A percentile compares a stretch with the other conserved stretches of the same genome.
phyloP scores from a whole-genome alignment of 1,140 invertebrate genomes.

The Trichomalopsis sarcophagae region DNA sequence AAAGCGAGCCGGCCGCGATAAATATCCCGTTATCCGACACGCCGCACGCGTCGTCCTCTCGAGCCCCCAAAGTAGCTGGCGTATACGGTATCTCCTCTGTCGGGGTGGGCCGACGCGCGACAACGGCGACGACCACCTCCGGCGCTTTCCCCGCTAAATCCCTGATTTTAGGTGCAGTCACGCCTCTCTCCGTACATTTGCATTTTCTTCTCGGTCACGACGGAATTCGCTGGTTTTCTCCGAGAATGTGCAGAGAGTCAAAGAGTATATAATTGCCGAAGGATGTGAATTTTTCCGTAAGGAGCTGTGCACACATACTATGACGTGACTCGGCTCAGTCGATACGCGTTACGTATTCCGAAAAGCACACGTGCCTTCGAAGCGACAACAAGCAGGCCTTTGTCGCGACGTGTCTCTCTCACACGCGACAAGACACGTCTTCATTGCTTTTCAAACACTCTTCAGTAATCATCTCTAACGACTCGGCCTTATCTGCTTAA shows the following conservation, averaged over 20 bases:
- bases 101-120: neutral
- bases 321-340: too few species aligned
- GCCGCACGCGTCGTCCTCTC: neutral
- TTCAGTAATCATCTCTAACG: neutral
- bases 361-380: neutral
- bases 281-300: too few species aligned
- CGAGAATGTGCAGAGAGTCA: too few species aligned
- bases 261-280: too few species aligned
- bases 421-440: neutral
- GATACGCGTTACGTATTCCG: neutral
- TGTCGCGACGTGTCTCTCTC: neutral
- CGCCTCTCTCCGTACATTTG: neutral
- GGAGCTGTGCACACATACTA: too few species aligned
- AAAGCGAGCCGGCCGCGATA: neutral
- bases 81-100: neutral
- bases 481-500: neutral
- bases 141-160: neutral
- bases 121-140: too few species aligned
- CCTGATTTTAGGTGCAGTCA: neutral
- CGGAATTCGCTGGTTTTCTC: neutral
- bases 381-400: neutral
- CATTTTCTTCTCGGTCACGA: too few species aligned
- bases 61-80: neutral
- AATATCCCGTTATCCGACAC: neutral
- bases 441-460: neutral